Conservation (phyloP, 2,888 invertebrate genomes). For the Oxyteleia sp. region DNA sequence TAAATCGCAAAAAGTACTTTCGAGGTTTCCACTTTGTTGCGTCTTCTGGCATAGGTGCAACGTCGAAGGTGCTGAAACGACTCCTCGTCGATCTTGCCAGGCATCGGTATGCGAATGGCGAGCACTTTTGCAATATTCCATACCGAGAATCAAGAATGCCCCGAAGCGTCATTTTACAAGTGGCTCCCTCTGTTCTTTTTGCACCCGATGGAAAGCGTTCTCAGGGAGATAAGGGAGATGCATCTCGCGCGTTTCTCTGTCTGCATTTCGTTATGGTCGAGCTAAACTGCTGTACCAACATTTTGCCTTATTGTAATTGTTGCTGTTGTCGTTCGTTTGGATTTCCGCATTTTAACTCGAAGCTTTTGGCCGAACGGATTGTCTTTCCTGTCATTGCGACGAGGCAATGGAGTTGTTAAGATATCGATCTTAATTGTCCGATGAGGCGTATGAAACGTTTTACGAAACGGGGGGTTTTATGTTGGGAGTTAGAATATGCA, state of each 20-base stretch:
- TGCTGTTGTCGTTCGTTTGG: no score
- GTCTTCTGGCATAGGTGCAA: constrained; percentile 1
- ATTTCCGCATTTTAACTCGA: no score
- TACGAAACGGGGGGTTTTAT: no score
- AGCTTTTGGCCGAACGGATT: no score
- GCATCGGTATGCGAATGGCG: constrained; percentile 26
- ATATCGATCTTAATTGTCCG: no score
- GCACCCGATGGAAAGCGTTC: not conserved
- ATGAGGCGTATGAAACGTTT: no score
- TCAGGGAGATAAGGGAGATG: constrained; percentile 23
- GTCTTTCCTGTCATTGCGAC: no score
- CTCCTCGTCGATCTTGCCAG: constrained; percentile 35
- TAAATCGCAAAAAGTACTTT: constrained; percentile 41
- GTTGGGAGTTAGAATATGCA: no score
- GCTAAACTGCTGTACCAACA: constrained; percentile 43
- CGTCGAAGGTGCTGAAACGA: constrained; percentile 33
- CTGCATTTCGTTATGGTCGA: constrained; percentile 4
- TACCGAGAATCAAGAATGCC: constrained; percentile 29
- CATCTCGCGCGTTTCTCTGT: not conserved
- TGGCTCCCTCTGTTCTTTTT: constrained; percentile 25
- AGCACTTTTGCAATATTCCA: constrained; percentile 32
- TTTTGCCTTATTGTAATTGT: constrained; percentile 55
- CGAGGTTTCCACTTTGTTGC: constrained; percentile 50
- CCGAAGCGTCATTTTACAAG: constrained; percentile 45
- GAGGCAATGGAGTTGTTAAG: no score